Evolutionary conservation across 2,113 vertebrate genomes (phyloP).

Genomic region (Myiopsitta monachus): DNA sequence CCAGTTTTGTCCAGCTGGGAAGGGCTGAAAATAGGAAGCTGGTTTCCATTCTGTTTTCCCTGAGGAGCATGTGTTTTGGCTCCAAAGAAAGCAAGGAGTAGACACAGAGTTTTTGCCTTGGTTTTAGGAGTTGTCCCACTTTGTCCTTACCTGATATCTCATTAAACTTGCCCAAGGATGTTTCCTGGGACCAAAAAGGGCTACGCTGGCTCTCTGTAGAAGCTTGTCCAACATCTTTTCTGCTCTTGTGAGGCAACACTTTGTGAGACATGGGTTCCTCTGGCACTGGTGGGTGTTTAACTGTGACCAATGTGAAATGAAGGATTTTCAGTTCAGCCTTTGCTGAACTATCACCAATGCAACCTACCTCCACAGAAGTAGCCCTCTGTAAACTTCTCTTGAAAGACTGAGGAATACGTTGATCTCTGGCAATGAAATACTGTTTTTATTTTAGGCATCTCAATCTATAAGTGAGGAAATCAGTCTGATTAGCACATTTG

Average conservation of each 20-base stretch:
- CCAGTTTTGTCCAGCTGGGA: not conserved
- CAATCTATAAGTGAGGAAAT: slow-evolving; percentile 4
- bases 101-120: not conserved
- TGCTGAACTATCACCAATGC: not conserved
- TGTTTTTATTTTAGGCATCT: slow-evolving; percentile 33
- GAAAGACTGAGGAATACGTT: not conserved
- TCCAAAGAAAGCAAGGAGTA: not conserved
- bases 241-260: not conserved
- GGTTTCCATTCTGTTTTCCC: not conserved
- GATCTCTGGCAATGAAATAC: not conserved
- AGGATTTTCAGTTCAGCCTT: not conserved
- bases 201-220: not conserved
- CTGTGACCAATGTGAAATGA: not conserved
- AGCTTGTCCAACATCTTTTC: not conserved
- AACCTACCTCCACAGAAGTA: not conserved
- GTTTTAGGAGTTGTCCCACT: not conserved
- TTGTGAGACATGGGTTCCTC: not conserved
- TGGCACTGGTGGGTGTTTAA: not conserved
- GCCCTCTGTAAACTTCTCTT: not conserved
- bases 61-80: not conserved
- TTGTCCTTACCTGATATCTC: not conserved
- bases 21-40: not conserved
- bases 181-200: not conserved
- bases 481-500: slow-evolving; percentile 37
- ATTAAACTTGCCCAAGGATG: not conserved